These are phyloP conservation scores for Ceyx margarethae DNA, from an alignment of 2,113 vertebrate genomes.

Conservation along the genomic window DNA sequence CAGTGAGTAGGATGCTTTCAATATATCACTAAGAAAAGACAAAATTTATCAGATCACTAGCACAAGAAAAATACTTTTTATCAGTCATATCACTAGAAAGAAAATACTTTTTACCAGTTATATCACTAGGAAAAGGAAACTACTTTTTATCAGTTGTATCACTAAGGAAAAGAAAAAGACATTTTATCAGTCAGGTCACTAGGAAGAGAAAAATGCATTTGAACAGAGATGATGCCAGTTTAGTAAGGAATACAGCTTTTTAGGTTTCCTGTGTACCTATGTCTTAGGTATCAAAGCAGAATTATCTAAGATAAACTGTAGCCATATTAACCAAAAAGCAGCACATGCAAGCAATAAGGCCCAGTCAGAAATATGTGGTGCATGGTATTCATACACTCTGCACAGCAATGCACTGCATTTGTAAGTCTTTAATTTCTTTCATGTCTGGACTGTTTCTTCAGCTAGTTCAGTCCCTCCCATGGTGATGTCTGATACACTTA, in stretches of 20 bases:
- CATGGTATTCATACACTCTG: fast-evolving
- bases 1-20: background rate
- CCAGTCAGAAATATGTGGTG: background rate
- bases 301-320: background rate
- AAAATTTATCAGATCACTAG: background rate
- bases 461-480: background rate
- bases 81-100: background rate
- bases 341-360: background rate
- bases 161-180: no score
- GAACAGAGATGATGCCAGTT: background rate
- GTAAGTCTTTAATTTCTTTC: background rate
- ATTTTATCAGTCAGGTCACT: background rate
- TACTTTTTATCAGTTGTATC: no score
- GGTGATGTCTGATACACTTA: background rate
- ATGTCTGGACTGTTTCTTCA: background rate
- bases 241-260: background rate
- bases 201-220: background rate
- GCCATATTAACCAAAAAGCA: background rate
- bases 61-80: background rate
- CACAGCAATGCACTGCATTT: background rate
- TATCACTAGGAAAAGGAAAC: background rate
- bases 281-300: background rate
- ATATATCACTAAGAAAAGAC: no score
- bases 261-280: background rate
- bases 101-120: background rate